These are phyloP conservation scores for Drosophila insularis DNA, from an alignment of 1,140 invertebrate genomes.

Conservation along the genomic window DNA sequence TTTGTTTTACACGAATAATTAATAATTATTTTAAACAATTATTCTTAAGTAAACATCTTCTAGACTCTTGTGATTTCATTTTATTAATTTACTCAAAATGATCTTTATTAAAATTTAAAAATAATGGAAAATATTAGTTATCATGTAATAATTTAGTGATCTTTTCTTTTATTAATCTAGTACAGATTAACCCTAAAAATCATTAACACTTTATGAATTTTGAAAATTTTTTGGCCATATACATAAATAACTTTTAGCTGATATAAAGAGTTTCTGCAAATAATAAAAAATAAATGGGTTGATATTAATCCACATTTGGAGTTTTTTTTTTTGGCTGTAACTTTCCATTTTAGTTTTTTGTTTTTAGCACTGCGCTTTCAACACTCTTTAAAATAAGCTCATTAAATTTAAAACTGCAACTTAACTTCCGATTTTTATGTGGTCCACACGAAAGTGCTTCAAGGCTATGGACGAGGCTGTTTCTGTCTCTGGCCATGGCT, in stretches of 20 bases:
- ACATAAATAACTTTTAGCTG: not conserved
- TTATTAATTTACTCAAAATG: no score
- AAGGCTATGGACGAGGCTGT: not conserved
- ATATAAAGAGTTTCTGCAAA: not conserved
- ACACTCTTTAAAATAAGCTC: slow-evolving; percentile 75
- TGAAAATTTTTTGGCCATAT: no score
- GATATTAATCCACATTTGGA: slow-evolving; percentile 2
- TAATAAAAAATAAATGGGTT: not conserved
- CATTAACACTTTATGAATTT: no score
- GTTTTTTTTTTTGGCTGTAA: not conserved
- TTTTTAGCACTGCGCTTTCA: slow-evolving; percentile 56
- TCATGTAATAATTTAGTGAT: no score
- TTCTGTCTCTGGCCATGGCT: not conserved
- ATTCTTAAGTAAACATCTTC: no score
- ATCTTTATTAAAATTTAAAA: no score
- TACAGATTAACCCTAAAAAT: no score
- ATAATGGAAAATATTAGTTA: no score
- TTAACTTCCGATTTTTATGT: slow-evolving; percentile 76
- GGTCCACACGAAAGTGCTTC: slow-evolving; percentile 46
- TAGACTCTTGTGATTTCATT: no score
- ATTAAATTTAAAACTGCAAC: slow-evolving; percentile 74
- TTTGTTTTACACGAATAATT: no score
- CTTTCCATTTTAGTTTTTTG: slow-evolving; percentile 9
- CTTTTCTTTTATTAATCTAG: no score
- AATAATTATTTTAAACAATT: no score